phyloP scores from a whole-genome alignment of 2,888 invertebrate species.

The Xestia c-nigrum region DNA sequence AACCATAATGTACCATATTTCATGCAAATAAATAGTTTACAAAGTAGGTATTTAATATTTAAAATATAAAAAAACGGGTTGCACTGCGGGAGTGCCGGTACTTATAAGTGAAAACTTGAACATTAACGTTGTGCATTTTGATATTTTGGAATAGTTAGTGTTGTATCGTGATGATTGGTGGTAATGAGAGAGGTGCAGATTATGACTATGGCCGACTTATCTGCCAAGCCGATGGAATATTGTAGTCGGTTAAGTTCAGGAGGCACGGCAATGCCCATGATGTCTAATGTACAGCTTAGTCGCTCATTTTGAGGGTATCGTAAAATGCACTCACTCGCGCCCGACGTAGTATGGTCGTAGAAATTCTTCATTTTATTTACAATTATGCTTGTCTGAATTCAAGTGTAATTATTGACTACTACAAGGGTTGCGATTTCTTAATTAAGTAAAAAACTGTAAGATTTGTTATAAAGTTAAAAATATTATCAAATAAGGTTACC shows the following conservation, averaged over 20 bases:
- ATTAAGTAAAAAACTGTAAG: not conserved
- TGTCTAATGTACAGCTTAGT: not conserved
- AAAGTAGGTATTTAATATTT: too few species aligned
- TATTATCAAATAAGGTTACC: too few species aligned
- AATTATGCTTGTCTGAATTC: too few species aligned
- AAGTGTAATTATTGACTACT: not conserved
- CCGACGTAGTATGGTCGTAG: not conserved
- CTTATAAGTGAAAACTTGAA: too few species aligned
- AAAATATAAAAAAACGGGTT: too few species aligned
- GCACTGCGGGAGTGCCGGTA: too few species aligned
- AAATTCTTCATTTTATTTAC: not conserved
- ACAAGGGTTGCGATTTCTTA: too few species aligned
- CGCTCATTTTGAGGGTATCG: not conserved
- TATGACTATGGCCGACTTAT: not conserved
- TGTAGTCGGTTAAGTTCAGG: not conserved
- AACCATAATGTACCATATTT: too few species aligned
- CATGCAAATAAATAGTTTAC: too few species aligned
- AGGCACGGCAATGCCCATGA: not conserved
- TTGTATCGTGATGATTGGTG: not conserved
- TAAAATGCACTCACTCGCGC: not conserved
- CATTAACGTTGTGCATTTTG: too few species aligned
- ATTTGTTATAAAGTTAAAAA: not conserved
- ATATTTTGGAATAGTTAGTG: not conserved
- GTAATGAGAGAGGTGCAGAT: not conserved
- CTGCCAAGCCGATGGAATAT: not conserved